phyloP scores from a whole-genome alignment of 2,113 vertebrate species.

The Arenaria interpres region DNA sequence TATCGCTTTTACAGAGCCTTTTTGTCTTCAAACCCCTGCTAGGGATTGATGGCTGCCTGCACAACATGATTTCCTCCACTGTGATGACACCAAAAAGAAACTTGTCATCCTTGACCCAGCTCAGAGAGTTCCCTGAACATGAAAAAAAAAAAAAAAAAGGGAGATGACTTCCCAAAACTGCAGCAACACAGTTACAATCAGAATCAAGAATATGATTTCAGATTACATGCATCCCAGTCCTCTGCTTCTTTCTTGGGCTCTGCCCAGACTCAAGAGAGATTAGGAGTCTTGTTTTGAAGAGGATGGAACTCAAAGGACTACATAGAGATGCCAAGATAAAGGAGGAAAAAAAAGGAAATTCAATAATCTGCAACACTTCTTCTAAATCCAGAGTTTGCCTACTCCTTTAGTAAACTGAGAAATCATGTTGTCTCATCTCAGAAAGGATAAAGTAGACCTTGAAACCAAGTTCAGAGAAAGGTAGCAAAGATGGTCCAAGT shows the following conservation, averaged over 20 bases:
- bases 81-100: background rate
- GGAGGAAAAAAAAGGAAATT: background rate
- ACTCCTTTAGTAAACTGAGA: background rate
- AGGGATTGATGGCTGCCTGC: background rate
- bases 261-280: background rate
- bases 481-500: background rate
- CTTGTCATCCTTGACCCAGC: background rate
- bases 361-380: background rate
- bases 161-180: background rate
- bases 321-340: background rate
- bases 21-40: background rate
- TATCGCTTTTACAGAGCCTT: background rate
- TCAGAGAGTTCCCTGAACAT: background rate
- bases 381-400: background rate
- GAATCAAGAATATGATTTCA: background rate
- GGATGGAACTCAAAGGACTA: background rate
- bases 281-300: background rate
- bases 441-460: background rate
- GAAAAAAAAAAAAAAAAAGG: background rate
- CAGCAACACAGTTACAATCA: background rate
- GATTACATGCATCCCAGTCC: background rate
- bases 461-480: background rate
- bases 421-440: background rate
- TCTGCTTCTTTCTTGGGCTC: background rate
- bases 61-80: background rate